Evolutionary conservation across 2,797 vertebrate species (phyloP).

Genomic region (Coregonus ussuriensis): DNA sequence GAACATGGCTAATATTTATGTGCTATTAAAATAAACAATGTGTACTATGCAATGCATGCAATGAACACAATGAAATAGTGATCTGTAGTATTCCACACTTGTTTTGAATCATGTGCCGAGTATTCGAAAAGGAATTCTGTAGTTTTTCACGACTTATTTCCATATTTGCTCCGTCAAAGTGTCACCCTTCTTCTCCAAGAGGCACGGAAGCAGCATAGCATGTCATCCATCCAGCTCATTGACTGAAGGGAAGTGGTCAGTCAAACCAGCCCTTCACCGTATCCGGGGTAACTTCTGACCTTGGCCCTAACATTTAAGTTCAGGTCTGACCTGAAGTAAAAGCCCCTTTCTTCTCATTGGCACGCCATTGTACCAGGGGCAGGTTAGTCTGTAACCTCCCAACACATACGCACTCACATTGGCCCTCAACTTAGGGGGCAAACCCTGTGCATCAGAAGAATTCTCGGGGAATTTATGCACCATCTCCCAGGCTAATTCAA

Average conservation of each 20-base stretch:
- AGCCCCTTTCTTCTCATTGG: constrained; percentile 27
- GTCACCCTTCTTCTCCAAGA: constrained; percentile 3
- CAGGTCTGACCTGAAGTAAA: constrained; percentile 22
- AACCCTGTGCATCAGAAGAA: constrained; percentile 94
- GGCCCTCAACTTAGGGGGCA: constrained; percentile 80
- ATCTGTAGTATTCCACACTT: neutral
- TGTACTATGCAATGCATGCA: neutral
- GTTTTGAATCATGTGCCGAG: neutral
- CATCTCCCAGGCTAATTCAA: constrained; percentile 98
- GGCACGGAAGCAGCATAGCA: neutral
- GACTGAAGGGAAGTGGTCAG: constrained; percentile 7
- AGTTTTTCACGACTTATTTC: neutral
- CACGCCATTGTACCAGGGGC: constrained; percentile 43
- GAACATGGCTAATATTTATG: neutral
- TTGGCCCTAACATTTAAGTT: constrained; percentile 26
- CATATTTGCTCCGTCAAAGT: neutral
- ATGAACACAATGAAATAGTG: neutral
- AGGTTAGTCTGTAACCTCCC: constrained; percentile 41
- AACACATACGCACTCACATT: constrained; percentile 77
- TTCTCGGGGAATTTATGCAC: constrained; percentile 97
- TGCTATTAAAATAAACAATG: neutral
- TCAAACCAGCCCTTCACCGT: constrained; percentile 10
- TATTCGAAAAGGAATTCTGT: neutral
- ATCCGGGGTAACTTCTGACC: constrained; percentile 33
- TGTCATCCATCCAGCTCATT: constrained; percentile 7